A percentile compares a stretch with the other conserved stretches of the same genome.
Evolutionary conservation across 2,888 invertebrate species (phyloP).

Genomic region (Clepsis dumicolana): DNA sequence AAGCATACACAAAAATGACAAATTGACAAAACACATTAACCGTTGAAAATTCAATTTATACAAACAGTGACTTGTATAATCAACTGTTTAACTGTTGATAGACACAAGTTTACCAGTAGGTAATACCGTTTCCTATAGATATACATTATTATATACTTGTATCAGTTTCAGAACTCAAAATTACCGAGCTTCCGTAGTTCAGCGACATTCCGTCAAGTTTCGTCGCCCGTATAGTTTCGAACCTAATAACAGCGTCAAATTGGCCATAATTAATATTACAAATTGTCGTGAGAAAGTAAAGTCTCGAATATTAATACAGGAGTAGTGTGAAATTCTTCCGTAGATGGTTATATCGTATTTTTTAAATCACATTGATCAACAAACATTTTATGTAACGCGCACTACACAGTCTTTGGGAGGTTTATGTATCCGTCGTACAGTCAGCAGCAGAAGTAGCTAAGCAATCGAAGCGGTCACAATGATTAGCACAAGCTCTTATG

Average conservation of each 20-base stretch:
- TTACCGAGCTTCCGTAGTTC: constrained; percentile 22
- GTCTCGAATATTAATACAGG: neutral
- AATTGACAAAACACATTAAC: too few relatives aligned
- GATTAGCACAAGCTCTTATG: too few relatives aligned
- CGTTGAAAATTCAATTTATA: too few relatives aligned
- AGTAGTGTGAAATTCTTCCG: neutral
- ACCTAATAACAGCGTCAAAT: constrained; percentile 30
- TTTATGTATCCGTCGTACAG: too few relatives aligned
- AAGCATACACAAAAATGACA: too few relatives aligned
- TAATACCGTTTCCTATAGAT: constrained; percentile 18
- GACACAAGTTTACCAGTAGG: constrained; percentile 31
- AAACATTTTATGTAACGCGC: too few relatives aligned
- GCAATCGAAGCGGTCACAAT: too few relatives aligned
- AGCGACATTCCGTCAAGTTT: constrained; percentile 35
- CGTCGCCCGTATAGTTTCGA: constrained; percentile 26
- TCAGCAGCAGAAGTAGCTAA: too few relatives aligned
- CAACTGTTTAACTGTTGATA: neutral
- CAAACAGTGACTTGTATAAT: neutral
- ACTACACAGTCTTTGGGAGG: too few relatives aligned
- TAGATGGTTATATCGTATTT: too few relatives aligned
- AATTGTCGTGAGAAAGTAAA: neutral
- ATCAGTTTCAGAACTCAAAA: constrained; percentile 41
- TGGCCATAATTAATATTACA: neutral
- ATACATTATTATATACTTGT: constrained; percentile 18
- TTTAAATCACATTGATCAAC: too few relatives aligned